phyloP scores from a whole-genome alignment of 23 tunicate genomes.

The Ciona savignyi region DNA sequence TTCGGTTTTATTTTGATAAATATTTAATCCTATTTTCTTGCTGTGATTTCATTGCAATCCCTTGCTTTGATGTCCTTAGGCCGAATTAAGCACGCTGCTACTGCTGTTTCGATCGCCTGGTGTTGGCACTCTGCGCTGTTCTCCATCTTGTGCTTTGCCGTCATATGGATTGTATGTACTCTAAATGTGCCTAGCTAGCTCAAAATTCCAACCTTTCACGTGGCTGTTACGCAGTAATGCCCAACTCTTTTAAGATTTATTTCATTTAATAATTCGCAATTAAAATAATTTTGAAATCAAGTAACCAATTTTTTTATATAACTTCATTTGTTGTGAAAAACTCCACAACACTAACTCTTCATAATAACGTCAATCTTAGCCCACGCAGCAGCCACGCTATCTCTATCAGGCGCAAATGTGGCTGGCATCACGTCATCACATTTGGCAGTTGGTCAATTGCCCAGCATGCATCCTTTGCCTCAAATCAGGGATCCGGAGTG shows the following conservation, averaged over 20 bases:
- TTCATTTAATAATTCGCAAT: too few relatives aligned
- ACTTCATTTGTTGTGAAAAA: too few relatives aligned
- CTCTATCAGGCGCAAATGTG: slow-evolving; percentile 21
- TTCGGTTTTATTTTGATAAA: too few relatives aligned
- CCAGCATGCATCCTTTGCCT: slow-evolving; percentile 90
- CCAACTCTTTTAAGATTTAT: too few relatives aligned
- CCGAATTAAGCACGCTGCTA: neutral
- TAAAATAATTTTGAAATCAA: too few relatives aligned
- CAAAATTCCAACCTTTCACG: too few relatives aligned
- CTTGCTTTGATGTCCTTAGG: neutral
- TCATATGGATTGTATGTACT: slow-evolving; percentile 29
- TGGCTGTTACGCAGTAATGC: too few relatives aligned
- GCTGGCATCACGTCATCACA: slow-evolving; percentile 31
- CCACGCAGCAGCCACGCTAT: slow-evolving; percentile 9
- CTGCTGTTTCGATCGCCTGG: neutral
- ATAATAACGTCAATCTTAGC: too few relatives aligned
- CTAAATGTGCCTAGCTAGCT: neutral
- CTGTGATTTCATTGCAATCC: neutral
- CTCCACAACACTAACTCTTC: too few relatives aligned
- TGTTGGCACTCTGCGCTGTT: neutral
- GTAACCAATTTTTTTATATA: too few relatives aligned
- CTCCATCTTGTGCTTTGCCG: slow-evolving; percentile 20
- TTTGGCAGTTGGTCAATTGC: slow-evolving; percentile 79
- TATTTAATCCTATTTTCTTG: too few relatives aligned
- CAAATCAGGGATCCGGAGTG: slow-evolving; percentile 98